These are phyloP conservation scores for Acanthurus lineatus DNA, from an alignment of 2,797 vertebrate species.

Conservation along the genomic window DNA sequence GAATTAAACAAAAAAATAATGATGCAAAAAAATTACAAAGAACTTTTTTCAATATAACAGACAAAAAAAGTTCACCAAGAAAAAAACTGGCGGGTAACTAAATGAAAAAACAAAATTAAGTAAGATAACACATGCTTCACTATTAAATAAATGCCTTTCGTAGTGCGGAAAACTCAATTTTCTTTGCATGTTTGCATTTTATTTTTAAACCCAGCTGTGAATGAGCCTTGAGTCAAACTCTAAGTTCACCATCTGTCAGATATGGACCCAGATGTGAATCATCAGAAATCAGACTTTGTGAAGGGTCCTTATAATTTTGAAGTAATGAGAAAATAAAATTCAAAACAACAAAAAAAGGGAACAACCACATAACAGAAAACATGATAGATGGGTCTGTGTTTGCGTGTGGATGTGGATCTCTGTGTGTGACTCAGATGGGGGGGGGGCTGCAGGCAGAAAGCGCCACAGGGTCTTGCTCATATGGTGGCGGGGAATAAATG, in stretches of 20 bases:
- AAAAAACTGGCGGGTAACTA: neutral
- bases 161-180: neutral
- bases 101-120: neutral
- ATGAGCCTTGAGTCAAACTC: neutral
- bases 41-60: too few species aligned
- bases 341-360: neutral
- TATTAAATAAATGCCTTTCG: neutral
- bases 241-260: conserved; percentile 8
- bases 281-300: neutral
- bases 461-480: conserved; percentile 49
- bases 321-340: neutral
- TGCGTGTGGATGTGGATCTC: conserved; percentile 15
- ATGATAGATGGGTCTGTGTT: conserved; percentile 52
- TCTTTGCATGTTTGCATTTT: neutral
- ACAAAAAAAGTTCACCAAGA: too few species aligned
- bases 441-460: conserved; percentile 40
- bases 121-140: neutral
- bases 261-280: neutral
- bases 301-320: neutral
- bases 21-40: too few species aligned
- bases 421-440: conserved; percentile 27
- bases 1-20: too few species aligned
- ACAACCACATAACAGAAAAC: conserved; percentile 31
- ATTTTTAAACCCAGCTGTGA: neutral
- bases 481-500: conserved; percentile 66